These are phyloP conservation scores for Stratiomys singularior DNA, from an alignment of 2,888 invertebrate species.

Conservation along the genomic window DNA sequence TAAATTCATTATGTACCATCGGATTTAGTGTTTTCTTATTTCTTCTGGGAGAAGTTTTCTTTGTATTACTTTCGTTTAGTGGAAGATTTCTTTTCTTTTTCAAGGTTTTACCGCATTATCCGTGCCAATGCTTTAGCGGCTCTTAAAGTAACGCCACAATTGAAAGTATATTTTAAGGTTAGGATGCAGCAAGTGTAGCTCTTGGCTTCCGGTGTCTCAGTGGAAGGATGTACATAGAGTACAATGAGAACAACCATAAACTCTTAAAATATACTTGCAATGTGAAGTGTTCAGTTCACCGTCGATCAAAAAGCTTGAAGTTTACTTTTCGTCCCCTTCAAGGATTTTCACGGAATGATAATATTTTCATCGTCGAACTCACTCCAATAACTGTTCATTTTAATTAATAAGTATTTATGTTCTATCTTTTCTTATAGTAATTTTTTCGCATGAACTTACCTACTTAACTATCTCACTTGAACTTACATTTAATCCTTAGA, in stretches of 20 bases:
- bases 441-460: not conserved
- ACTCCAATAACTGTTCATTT: too few species aligned
- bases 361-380: not conserved
- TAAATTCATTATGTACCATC: conserved; percentile 43
- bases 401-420: not conserved
- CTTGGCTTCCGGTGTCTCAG: too few species aligned
- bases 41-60: conserved; percentile 1
- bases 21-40: conserved; percentile 6
- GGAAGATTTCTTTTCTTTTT: conserved; percentile 26
- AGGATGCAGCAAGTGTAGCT: too few species aligned
- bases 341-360: conserved; percentile 1
- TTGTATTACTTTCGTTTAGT: conserved; percentile 5
- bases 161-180: not conserved
- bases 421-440: not conserved
- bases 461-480: conserved; percentile 3
- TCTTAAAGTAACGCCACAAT: not conserved
- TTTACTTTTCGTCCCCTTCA: not conserved
- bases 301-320: too few species aligned
- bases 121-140: not conserved
- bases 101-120: not conserved
- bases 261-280: too few species aligned
- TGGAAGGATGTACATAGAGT: too few species aligned
- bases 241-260: too few species aligned
- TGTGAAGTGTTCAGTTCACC: too few species aligned
- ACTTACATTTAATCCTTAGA: not conserved